Evolutionary conservation across 2,888 invertebrate species (phyloP), one percentile per base, ranked within the genome.

Genomic region (Drosophila meridionalis): DNA sequence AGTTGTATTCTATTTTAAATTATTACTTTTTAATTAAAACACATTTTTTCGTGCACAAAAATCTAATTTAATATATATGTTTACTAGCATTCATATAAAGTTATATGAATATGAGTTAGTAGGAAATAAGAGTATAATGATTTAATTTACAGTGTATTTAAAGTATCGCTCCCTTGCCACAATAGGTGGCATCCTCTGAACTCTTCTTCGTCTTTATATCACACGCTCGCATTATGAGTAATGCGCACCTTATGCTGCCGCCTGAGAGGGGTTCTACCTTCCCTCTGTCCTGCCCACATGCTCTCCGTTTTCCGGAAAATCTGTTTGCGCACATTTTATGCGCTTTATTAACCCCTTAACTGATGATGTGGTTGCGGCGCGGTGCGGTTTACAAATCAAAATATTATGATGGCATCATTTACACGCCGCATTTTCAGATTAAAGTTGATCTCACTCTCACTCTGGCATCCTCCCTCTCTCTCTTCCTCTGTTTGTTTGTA

Each of bases 401-500:
- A 90, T 90, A 90, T 92, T 90, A 66, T 91, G 91, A 91, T 90
- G 91, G 90, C 90, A 80, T 90, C 72, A 90, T 91, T 90, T 91
- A 91, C 91, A 91, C 92, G 91, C 91, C 80, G 80, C 90, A 79
- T 87, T 89, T 84, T 80, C 75, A 80, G 91, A 82, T 90, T 89
- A 80, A 68, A 77, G 72, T 84, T 84, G 80, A 88, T 76, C 91
- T 72, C 8, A 20, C 58, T 20, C 60, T 38, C 58, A 55, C 26
- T 38, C 36, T 28, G 1, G 14, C 2, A 11, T 9, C 36, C 26
- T 38, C 36, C 28, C 8, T 36, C 7, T 3, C 28, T n/a, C n/a
- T 1, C 9, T 28, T 0, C n/a, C 26, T 12, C 12, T 30, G 14
- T 42, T 43, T 55, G 26, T 52, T 55, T n/a, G 55, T 61, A 72